Evolutionary conservation across 2,113 vertebrate genomes (phyloP), one percentile per base, ranked within the genome.

Genomic region (Echinops telfairi): DNA sequence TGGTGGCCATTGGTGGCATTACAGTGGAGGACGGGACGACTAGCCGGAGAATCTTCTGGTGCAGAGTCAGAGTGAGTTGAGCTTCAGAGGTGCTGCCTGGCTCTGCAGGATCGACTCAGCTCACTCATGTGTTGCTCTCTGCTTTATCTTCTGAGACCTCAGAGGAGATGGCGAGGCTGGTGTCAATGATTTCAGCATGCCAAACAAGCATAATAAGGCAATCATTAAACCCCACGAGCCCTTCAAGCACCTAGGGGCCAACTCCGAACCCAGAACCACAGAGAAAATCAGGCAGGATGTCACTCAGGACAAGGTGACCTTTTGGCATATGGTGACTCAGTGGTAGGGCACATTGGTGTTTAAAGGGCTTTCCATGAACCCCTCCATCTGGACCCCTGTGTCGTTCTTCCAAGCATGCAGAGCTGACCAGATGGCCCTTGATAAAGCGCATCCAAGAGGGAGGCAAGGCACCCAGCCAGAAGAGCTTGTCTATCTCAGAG

Each of bases 361-460:
- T 96, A 96, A 98, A 98, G 97, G 97, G 94, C 91, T 97, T 96
- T 95, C 95, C 91, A 95, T 97, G 97, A 98, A 93, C 36, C 91
- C 22, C 53, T 97, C 98, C 97, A 97, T 98, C 97, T 98, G 98
- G 97, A 89, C 92, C 90, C 91, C 92, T n/a, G 73, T 23, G 36
- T 23, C 1, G 9, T 77, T 23, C 2, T 94, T 47, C 29, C 53
- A 53, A 1, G 82, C 53, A 23, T 9, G 20, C 93, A 17, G 86
- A 2, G 16, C 96, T 20, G 93, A 97, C 97, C 97, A 98, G 98
- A 98, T 98, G 98, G 98, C 96, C 96, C 81, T 86, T 75, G 90
- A 96, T 94, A 83, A 95, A 93, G 90, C 92, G 86, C 88, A 95
- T 94, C 3, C 0, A 88, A 92, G 83, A 53, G 60, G 66, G 76